Percentiles rank a stretch among this genome's conserved stretches.
These are phyloP conservation scores for Carettochelys insculpta DNA, from an alignment of 2,113 vertebrate genomes.

Conservation along the genomic window DNA sequence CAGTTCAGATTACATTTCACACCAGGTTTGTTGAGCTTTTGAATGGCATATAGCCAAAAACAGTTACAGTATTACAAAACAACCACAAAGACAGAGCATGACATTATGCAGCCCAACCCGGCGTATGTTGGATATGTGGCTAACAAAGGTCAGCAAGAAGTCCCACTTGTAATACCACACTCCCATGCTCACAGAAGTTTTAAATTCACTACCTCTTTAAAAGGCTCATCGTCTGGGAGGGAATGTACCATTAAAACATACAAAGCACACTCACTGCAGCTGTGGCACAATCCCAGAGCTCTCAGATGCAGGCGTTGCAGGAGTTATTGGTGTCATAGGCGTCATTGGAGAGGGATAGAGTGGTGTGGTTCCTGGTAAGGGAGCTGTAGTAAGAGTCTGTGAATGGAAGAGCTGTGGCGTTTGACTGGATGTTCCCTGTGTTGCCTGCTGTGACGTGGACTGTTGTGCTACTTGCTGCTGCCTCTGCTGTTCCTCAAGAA, in stretches of 20 bases:
- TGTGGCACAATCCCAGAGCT: constrained; percentile 98
- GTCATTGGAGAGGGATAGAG: constrained; percentile 92
- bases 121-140: fast-evolving
- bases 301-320: constrained; percentile 93
- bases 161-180: background rate
- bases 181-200: background rate
- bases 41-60: background rate
- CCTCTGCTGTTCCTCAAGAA: constrained; percentile 93
- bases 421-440: constrained; percentile 88
- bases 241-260: background rate
- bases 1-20: background rate
- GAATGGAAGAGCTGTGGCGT: constrained; percentile 96
- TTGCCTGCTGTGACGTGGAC: constrained; percentile 80
- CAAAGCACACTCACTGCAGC: constrained; percentile 86
- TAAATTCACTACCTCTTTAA: background rate
- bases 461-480: constrained; percentile 85
- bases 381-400: constrained; percentile 92
- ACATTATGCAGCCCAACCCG: background rate
- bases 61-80: background rate
- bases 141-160: constrained; percentile 9
- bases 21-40: background rate
- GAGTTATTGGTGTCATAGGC: constrained; percentile 96
- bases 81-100: background rate
- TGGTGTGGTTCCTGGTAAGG: constrained; percentile 91
- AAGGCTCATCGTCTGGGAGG: background rate